Conservation (phyloP, 2,113 vertebrate species). For the Dipodomys spectabilis region DNA sequence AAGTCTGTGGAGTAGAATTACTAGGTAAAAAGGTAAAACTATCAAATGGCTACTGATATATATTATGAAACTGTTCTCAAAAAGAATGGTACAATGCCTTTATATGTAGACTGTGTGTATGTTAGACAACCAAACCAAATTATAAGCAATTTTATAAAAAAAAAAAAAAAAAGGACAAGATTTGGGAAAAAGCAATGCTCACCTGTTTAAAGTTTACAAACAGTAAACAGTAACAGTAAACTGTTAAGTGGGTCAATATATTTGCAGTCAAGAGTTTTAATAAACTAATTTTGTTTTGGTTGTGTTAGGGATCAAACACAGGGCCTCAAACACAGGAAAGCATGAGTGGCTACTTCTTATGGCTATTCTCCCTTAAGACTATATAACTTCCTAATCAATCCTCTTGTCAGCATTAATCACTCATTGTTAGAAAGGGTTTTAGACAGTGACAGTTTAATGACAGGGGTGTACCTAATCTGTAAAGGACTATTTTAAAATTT, state of each 20-base stretch:
- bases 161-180: background rate
- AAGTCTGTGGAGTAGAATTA: background rate
- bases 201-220: conserved; percentile 19
- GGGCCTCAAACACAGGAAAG: background rate
- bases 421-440: conserved; percentile 48
- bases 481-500: conserved; percentile 27
- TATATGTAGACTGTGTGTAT: background rate
- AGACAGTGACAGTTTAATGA: conserved; percentile 55
- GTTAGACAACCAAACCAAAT: background rate
- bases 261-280: background rate
- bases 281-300: background rate
- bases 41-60: conserved; percentile 6
- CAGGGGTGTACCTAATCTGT: background rate
- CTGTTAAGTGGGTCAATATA: conserved; percentile 33
- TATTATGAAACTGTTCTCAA: conserved; percentile 27
- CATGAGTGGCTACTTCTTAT: no score
- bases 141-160: conserved; percentile 54
- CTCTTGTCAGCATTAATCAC: conserved; percentile 38
- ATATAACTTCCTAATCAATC: conserved; percentile 19
- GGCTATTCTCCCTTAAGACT: background rate
- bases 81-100: conserved; percentile 20
- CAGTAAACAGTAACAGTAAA: conserved; percentile 7
- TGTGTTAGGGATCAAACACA: background rate
- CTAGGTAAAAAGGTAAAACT: background rate
- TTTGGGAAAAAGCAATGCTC: conserved; percentile 37